phyloP scores from a whole-genome alignment of 1,140 invertebrate genomes.

The Ptiloglossa arizonensis region DNA sequence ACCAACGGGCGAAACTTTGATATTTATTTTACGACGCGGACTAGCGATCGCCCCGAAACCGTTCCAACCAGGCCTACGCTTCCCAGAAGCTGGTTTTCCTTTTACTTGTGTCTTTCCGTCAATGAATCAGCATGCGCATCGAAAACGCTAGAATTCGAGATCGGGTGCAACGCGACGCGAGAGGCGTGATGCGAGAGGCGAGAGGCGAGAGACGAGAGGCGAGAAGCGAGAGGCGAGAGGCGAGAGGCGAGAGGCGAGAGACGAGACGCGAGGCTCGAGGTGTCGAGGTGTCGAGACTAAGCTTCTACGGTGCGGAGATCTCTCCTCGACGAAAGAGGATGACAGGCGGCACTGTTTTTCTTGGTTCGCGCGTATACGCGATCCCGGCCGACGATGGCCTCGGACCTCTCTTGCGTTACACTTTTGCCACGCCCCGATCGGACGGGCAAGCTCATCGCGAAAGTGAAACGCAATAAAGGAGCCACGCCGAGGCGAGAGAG shows the following conservation, averaged over 20 bases:
- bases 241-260: no score
- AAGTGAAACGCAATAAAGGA: slow-evolving; percentile 81
- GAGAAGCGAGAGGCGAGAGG: no score
- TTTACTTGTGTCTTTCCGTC: not conserved
- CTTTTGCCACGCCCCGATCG: slow-evolving; percentile 80
- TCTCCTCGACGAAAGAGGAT: slow-evolving; percentile 47
- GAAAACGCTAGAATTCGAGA: not conserved
- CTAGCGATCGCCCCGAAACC: no score
- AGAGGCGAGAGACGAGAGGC: no score
- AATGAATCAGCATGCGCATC: slow-evolving; percentile 8
- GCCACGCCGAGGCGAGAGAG: slow-evolving; percentile 70
- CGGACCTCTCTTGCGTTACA: slow-evolving; percentile 79
- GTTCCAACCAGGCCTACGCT: no score
- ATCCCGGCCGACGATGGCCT: slow-evolving; percentile 64
- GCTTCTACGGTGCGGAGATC: slow-evolving; percentile 52
- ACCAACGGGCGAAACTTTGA: no score
- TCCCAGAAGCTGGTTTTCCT: not conserved
- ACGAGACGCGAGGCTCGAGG: slow-evolving; percentile 24
- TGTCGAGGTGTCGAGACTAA: slow-evolving; percentile 56
- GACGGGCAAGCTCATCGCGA: slow-evolving; percentile 77
- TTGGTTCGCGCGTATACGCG: slow-evolving; percentile 60
- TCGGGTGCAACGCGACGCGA: not conserved
- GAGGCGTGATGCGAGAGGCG: no score
- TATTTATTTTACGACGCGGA: no score
- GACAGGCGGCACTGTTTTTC: slow-evolving; percentile 61